Evolutionary conservation across 2,797 vertebrate species (phyloP).

Genomic region (Pempheris klunzingeri): DNA sequence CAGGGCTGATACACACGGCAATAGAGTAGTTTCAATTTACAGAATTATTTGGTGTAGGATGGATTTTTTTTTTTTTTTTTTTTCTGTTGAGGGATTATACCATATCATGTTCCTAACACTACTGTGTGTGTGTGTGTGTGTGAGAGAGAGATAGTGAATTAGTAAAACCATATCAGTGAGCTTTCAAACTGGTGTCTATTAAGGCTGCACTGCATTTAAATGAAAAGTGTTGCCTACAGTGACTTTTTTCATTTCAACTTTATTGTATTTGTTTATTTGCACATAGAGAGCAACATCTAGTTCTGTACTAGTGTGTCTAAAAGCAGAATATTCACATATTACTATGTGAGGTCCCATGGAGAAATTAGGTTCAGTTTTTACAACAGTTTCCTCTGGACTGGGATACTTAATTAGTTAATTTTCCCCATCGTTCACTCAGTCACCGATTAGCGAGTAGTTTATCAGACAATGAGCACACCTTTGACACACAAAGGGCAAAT

Average conservation of each 20-base stretch:
- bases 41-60: conserved; percentile 73
- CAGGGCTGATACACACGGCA: conserved; percentile 62
- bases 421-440: neutral
- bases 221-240: neutral
- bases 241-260: neutral
- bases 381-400: neutral
- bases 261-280: neutral
- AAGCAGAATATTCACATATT: neutral
- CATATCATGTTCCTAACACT: conserved; percentile 46
- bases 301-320: neutral
- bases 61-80: conserved; percentile 45
- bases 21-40: conserved; percentile 84
- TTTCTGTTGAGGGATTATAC: conserved; percentile 59
- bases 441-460: neutral
- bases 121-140: conserved; percentile 27
- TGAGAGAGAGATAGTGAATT: conserved; percentile 25
- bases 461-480: neutral
- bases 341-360: neutral
- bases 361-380: neutral
- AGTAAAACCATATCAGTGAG: conserved; percentile 30
- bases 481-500: neutral
- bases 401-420: neutral
- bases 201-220: conserved; percentile 2
- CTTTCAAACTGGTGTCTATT: conserved; percentile 9
- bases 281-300: neutral